These are phyloP conservation scores for Drosophila hawaiiensis DNA, from an alignment of 2,888 invertebrate species.

Conservation along the genomic window DNA sequence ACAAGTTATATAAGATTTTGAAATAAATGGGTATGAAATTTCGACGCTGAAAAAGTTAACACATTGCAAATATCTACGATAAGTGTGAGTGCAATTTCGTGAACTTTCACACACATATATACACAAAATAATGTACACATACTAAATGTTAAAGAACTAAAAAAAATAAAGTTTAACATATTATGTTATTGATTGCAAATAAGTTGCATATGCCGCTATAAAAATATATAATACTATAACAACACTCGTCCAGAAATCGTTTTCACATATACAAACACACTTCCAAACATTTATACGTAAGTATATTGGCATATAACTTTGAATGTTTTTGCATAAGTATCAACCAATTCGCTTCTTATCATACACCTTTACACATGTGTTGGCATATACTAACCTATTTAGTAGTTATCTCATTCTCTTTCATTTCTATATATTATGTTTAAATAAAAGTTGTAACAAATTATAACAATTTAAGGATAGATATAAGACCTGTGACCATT, in stretches of 20 bases:
- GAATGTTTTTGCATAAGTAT: neutral
- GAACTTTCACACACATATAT: neutral
- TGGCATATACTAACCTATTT: neutral
- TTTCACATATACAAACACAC: conserved; percentile 2
- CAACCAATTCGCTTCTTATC: neutral
- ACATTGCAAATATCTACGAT: neutral
- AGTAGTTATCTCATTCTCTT: neutral
- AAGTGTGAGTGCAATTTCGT: conserved; percentile 1
- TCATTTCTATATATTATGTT: neutral
- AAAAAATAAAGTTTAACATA: neutral
- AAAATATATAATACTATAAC: neutral
- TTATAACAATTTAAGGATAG: neutral
- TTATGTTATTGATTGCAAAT: neutral
- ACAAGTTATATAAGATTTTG: conserved; percentile 22
- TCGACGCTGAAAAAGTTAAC: neutral
- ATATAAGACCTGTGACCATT: neutral
- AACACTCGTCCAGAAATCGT: neutral
- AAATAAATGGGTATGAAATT: neutral
- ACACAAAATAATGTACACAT: neutral
- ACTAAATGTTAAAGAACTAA: neutral
- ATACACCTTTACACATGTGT: neutral
- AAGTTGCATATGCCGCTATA: neutral
- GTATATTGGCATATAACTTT: neutral
- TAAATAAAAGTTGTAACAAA: neutral
- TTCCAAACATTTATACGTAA: conserved; percentile 1